These are phyloP conservation scores for Gryllus bimaculatus DNA, from an alignment of 1,140 invertebrate species.

Conservation along the genomic window DNA sequence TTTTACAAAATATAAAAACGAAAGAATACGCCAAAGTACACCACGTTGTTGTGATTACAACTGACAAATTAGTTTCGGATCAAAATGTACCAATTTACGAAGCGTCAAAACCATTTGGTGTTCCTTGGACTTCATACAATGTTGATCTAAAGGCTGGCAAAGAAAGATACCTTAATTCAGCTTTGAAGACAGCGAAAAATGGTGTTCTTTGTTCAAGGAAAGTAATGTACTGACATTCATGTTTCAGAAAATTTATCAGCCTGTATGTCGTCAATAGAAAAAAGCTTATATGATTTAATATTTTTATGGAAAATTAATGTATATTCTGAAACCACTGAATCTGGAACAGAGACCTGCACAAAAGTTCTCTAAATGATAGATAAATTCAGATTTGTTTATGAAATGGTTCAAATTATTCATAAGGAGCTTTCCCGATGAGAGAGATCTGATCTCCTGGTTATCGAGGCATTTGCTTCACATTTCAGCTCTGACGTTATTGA, in stretches of 20 bases:
- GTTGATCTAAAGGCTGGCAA: too few species aligned
- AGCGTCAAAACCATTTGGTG: too few species aligned
- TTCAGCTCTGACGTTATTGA: conserved; percentile 30
- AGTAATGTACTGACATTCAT: conserved; percentile 10
- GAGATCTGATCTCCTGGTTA: conserved; percentile 22
- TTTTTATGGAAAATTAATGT: conserved; percentile 9
- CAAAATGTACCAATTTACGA: too few species aligned
- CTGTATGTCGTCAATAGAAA: conserved; percentile 11
- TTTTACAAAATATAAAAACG: too few species aligned
- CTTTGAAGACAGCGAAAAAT: too few species aligned
- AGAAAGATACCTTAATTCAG: too few species aligned
- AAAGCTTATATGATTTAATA: conserved; percentile 10
- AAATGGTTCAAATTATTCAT: background rate
- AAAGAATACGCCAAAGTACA: too few species aligned
- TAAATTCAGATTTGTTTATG: conserved; percentile 16
- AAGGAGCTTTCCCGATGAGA: background rate
- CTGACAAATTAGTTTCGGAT: too few species aligned
- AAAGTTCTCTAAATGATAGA: conserved; percentile 16
- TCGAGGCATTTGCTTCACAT: conserved; percentile 31
- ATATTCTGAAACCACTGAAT: background rate
- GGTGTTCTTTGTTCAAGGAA: conserved; percentile 1
- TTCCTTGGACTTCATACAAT: too few species aligned
- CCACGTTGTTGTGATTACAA: too few species aligned
- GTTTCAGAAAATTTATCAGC: conserved; percentile 16
- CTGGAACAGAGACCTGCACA: background rate